phyloP scores from a whole-genome alignment of 1,140 invertebrate genomes.

The Drosophila kepulauana region DNA sequence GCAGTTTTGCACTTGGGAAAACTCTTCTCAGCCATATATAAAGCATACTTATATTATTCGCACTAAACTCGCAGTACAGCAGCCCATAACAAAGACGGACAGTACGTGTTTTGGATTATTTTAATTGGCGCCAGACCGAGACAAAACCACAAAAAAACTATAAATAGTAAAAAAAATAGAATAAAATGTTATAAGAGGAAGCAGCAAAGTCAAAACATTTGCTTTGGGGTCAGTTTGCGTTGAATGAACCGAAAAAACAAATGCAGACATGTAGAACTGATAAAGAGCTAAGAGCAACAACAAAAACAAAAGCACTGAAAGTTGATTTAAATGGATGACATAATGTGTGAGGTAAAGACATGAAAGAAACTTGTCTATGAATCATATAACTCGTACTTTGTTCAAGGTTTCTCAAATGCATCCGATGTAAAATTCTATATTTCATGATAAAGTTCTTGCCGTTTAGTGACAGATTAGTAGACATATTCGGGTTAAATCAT shows the following conservation, averaged over 20 bases:
- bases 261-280: conserved; percentile 42
- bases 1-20: conserved; percentile 53
- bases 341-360: neutral
- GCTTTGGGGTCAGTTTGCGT: conserved; percentile 16
- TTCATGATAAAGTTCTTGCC: no score
- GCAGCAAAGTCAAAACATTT: conserved; percentile 28
- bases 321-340: neutral
- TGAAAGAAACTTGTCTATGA: neutral
- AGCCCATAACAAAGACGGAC: conserved; percentile 41
- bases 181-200: neutral
- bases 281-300: conserved; percentile 9
- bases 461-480: no score
- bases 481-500: neutral
- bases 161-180: conserved; percentile 1
- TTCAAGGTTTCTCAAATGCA: neutral
- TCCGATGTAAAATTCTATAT: no score
- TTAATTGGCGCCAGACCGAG: conserved; percentile 48
- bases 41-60: conserved; percentile 23
- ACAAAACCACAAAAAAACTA: conserved; percentile 33
- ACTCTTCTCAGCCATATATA: conserved; percentile 47
- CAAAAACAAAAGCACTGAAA: neutral
- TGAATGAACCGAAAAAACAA: conserved; percentile 31
- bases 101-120: conserved; percentile 80
- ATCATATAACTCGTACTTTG: neutral
- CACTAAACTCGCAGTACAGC: conserved; percentile 18